Conservation (phyloP, 2,888 invertebrate genomes). For the Luperina testacea region DNA sequence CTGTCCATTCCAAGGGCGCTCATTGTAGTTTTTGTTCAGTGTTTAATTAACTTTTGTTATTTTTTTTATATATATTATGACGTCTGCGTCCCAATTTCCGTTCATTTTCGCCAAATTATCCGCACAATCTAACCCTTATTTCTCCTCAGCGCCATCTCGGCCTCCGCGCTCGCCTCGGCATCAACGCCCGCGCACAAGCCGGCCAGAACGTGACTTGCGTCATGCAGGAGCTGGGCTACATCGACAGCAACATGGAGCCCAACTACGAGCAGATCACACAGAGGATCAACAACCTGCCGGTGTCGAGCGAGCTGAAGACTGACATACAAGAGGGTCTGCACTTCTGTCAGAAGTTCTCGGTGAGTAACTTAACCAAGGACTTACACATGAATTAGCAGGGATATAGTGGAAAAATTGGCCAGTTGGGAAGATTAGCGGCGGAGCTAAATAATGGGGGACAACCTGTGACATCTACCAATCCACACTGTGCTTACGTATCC, state of each 20-base stretch:
- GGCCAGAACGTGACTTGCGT: conserved; percentile 92
- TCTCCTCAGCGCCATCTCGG: conserved; percentile 90
- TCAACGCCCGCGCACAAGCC: conserved; percentile 82
- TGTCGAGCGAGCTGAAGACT: conserved; percentile 90
- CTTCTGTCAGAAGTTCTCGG: conserved; percentile 93
- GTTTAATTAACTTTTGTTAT: too few relatives aligned
- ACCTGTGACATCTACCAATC: too few relatives aligned
- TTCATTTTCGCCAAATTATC: not conserved
- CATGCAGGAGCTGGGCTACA: conserved; percentile 93
- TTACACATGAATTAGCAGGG: too few relatives aligned
- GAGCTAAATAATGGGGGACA: too few relatives aligned
- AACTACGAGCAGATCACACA: conserved; percentile 91
- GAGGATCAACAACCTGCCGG: conserved; percentile 91
- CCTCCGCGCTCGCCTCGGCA: conserved; percentile 90
- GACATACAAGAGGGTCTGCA: conserved; percentile 92
- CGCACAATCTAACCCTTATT: not conserved
- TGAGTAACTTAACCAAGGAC: conserved; percentile 73
- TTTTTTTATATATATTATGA: not conserved
- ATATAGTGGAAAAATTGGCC: too few relatives aligned
- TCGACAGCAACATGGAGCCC: conserved; percentile 92
- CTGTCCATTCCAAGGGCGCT: too few relatives aligned
- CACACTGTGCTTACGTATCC: too few relatives aligned
- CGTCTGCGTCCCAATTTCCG: not conserved
- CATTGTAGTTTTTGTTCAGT: too few relatives aligned
- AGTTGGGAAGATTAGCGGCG: too few relatives aligned